Conservation (phyloP, 1,140 invertebrate genomes). For the Hypothenemus hampei region DNA sequence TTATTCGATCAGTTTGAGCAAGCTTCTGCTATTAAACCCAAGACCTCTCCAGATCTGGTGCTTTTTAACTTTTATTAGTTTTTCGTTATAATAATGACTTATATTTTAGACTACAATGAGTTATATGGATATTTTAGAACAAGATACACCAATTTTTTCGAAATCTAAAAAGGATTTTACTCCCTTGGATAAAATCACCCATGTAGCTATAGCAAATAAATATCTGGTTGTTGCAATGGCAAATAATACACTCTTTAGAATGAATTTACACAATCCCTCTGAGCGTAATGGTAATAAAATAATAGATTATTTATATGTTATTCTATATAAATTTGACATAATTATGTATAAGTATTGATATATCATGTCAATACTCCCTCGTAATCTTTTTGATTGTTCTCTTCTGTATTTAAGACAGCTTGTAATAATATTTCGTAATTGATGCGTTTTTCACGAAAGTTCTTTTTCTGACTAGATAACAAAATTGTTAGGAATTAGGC, state of each 20-base stretch:
- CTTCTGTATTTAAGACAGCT: too few species aligned
- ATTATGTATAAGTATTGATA: too few species aligned
- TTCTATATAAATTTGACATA: too few species aligned
- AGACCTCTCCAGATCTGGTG: conserved; percentile 37
- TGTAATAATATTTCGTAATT: too few species aligned
- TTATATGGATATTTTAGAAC: conserved; percentile 62
- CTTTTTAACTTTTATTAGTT: conserved; percentile 3
- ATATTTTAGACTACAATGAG: conserved; percentile 51
- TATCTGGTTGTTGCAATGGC: conserved; percentile 78
- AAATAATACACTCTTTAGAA: conserved; percentile 73
- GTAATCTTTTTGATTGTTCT: too few species aligned
- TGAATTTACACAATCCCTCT: conserved; percentile 76
- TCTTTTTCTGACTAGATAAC: too few species aligned
- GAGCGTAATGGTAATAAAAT: conserved; percentile 74
- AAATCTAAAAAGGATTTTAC: conserved; percentile 74
- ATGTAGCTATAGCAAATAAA: conserved; percentile 77
- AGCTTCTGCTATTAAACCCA: conserved; percentile 31
- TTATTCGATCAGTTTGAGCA: conserved; percentile 43
- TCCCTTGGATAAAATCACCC: conserved; percentile 69
- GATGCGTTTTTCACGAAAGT: too few species aligned
- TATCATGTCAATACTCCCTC: too few species aligned
- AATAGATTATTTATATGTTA: conserved; percentile 2
- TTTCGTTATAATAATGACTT: not conserved
- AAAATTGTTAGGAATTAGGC: too few species aligned
- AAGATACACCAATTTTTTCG: conserved; percentile 71